A percentile compares a stretch with the other conserved stretches of the same genome.
These are phyloP conservation scores for Xiphophorus couchianus DNA, from an alignment of 2,113 vertebrate species.

Conservation along the genomic window DNA sequence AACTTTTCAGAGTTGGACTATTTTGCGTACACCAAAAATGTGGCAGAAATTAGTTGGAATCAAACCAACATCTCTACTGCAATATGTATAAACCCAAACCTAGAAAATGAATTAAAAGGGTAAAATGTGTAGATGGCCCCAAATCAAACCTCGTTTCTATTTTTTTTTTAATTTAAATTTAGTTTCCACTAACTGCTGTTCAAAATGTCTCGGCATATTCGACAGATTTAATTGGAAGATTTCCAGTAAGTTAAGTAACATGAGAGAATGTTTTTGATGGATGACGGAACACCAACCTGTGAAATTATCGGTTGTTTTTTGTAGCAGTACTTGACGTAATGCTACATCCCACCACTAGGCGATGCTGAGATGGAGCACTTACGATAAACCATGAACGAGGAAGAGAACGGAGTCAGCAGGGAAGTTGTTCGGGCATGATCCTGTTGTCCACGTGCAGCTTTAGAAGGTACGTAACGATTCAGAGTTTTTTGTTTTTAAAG, in stretches of 20 bases:
- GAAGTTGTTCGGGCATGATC: slow-evolving; percentile 10
- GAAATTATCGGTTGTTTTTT: too few relatives aligned
- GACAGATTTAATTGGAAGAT: neutral
- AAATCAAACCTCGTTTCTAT: neutral
- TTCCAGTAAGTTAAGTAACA: neutral
- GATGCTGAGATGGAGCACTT: neutral
- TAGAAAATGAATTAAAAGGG: neutral
- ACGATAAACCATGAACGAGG: neutral
- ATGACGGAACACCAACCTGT: neutral
- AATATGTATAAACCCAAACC: neutral
- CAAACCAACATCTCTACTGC: neutral
- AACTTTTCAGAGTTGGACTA: too few relatives aligned
- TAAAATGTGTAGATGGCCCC: neutral
- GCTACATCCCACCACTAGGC: neutral
- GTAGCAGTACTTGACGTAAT: neutral
- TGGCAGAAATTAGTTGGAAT: neutral
- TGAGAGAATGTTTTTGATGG: neutral
- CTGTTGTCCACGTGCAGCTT: slow-evolving; percentile 24
- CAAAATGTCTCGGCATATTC: too few relatives aligned
- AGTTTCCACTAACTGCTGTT: too few relatives aligned
- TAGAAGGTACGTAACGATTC: neutral
- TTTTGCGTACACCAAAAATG: neutral
- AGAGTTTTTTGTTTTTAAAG: neutral
- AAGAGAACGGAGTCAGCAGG: neutral
- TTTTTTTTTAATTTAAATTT: too few relatives aligned